Base-by-base conservation (phyloP, 2,888 invertebrate species). In the Pandemis cinnamomeana region DNA sequence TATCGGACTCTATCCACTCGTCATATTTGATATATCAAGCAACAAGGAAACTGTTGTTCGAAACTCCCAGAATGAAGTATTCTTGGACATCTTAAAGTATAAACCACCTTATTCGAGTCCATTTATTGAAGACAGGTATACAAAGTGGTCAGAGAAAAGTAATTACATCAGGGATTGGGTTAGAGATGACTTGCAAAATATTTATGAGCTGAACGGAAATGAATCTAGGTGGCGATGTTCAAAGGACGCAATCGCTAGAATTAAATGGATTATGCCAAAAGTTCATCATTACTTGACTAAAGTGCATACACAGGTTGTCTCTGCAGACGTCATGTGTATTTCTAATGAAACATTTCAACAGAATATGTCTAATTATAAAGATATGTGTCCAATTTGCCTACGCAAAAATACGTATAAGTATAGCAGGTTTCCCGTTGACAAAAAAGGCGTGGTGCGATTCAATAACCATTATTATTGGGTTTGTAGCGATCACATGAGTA, bases 301-400 rank as follows among this genome's bases (percentile, higher is more conserved):
- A 79, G 88, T 90, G 11, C 84, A 91, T 67, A 86, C 92, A 27
- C 90, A 91, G 77, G 89, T 95, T n/a, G 94, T 95, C 42, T 86
- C 91, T 0, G 84, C 95, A 13, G 86, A 89, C 20, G 89, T 92
- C 66, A 91, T 96, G 91, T 92, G 94, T 80, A 91, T 96, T 55
- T 95, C 95, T 0, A 95, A 95, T 66, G 86, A 92, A 76, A 94
- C 93, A 78, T 95, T 96, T 77, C 74, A 91, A 72, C 82, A 89
- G 63, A 90, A 92, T 74, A 93, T 95, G 84, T 94, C 95, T 48
- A 71, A 76, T 2, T 95, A 90, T 76, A 93, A 94, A 82, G 91
- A 94, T 72, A 91, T 95, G 80, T 96, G 96, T 80, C 96, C 96
- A 0, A 82, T 93, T 53, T 96, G 96, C 82, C 84, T 95, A n/a